Base-by-base conservation (phyloP, 2,888 invertebrate species). In the Drosophila histrio region DNA sequence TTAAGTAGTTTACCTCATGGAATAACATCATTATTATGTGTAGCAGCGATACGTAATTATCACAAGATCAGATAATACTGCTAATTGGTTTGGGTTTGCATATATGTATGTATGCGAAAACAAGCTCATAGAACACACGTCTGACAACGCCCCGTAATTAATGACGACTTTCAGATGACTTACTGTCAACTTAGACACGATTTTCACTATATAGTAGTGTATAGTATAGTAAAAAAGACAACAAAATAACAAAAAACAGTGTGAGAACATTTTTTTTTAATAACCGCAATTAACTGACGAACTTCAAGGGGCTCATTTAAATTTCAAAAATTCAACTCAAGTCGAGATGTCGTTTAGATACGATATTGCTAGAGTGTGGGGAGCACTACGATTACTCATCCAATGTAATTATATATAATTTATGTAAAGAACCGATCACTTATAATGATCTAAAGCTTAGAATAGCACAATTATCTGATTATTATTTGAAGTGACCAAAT, bases 131-230 rank as follows among this genome's bases (percentile, higher is more conserved):
- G 43, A 52, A 52, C 34, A 41, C 30, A 47, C 57, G 34, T 49
- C 56, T 34, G 56, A 59, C 58, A 62, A 77, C 66, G 77, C 67
- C 77, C 63, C 65, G 39, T 76, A 66, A 66, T 72, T 81, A 79
- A 81, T 78, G 71, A 61, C 73, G 70, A 71, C 72, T 81, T 75
- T 77, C 63, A 72, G 75, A 77, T 81, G 81, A 81, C 72, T 79
- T 68, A 73, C 79, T 79, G 77, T 75, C 79, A 64, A 77, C 64
- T 66, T 34, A 65, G 50, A 62, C 82, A 81, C 81, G 81, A 81
- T 69, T 82, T 67, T 49, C 41, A 32, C 38, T 15, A 43, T 43
- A 50, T 50, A 61, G 38, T 43, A 53, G 8, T 36, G 32, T 41
- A 30, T 61, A 57, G 6, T 30, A 34, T 39, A 26, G 50, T 46